Conservation (phyloP, 2,113 vertebrate species). For the Dromas ardeola region DNA sequence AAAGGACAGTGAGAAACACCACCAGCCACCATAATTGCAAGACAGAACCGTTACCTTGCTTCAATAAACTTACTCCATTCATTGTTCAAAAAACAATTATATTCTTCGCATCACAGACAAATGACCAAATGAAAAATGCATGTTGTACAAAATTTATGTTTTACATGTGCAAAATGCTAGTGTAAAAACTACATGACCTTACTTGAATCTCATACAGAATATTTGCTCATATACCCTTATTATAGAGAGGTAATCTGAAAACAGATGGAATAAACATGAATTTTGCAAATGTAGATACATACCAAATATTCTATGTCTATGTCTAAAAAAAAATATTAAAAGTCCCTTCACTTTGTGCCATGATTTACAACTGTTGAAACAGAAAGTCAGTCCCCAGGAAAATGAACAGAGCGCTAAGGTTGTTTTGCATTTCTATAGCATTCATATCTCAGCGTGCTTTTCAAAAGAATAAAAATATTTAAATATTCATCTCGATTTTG, state of each 20-base stretch:
- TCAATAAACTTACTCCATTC: neutral
- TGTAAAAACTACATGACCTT: neutral
- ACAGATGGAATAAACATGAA: neutral
- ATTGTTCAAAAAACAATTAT: neutral
- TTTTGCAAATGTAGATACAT: neutral
- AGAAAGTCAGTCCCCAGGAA: neutral
- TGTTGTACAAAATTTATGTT: neutral
- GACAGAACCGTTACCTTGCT: neutral
- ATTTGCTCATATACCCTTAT: neutral
- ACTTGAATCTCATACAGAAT: neutral
- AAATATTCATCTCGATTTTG: neutral
- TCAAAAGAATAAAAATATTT: neutral
- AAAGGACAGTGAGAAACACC: neutral
- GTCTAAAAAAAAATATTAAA: neutral
- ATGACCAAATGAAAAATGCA: neutral
- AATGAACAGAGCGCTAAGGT: neutral
- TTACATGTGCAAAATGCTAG: neutral
- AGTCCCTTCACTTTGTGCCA: neutral
- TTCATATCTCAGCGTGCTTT: neutral
- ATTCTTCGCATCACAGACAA: neutral
- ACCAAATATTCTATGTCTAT: neutral
- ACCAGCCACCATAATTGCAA: neutral
- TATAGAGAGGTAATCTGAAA: neutral
- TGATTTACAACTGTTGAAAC: neutral
- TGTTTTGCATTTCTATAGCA: neutral